Base-by-base conservation (phyloP, 2,113 vertebrate genomes). In the Vidua macroura region DNA sequence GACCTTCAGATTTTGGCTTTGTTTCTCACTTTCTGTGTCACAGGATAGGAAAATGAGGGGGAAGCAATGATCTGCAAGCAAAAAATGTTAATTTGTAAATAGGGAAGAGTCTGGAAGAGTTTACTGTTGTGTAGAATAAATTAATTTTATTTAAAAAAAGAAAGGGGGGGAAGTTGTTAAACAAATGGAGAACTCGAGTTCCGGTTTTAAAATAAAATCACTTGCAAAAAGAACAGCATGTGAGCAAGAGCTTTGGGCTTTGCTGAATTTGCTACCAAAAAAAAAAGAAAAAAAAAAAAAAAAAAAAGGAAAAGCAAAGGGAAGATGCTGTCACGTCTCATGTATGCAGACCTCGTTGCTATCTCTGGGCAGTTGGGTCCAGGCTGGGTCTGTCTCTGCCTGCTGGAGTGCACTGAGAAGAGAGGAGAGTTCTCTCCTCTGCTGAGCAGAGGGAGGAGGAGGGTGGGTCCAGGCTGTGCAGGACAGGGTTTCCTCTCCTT, bases 91-190 rank as follows among this genome's bases (percentile, higher is more conserved):
- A 96, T 97, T 97, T 97, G 97, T 97, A 97, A 94, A 97, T 97
- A 97, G 60, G 84, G 85, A 89, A 96, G 87, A 96, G 92, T 91
- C 93, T 96, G 95, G 77, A 96, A 92, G 93, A 95, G 93, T 95
- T 95, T 97, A 96, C 96, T 94, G 96, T 90, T 92, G 83, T 95
- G 97, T 96, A 97, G 95, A 96, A 96, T 96, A 97, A 96, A 95
- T 95, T 96, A 96, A 96, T 97, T 97, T 96, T 96, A 96, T 97
- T 97, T 97, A 88, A 96, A 90, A 89, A 93, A 69, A 51, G 16
- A 49, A 39, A 11, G 7, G 19, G 30, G 9, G 21, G 48, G 56
- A 33, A 84, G 89, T 88, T 96, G 91, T 84, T 92, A 90, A 93
- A 87, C 41, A 79, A 90, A 84, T 83, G 81, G 86, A 85, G 64